phyloP scores from a whole-genome alignment of 2,797 vertebrate genomes.

The Sebastes hopkinsi region DNA sequence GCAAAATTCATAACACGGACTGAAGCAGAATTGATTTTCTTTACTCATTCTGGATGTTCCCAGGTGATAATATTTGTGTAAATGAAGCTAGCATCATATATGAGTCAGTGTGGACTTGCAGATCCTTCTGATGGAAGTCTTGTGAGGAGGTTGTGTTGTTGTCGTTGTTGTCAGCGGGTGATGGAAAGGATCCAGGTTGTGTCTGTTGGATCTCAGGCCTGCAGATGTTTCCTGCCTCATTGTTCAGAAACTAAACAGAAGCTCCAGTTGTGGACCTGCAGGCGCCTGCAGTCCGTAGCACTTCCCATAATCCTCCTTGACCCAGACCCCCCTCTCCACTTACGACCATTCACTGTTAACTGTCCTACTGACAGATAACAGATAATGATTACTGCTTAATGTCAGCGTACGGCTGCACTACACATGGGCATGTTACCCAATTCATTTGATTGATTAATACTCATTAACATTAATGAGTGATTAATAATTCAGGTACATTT shows the following conservation, averaged over 20 bases:
- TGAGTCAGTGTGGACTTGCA: background rate
- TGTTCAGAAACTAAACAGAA: slow-evolving; percentile 77
- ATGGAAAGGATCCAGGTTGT: slow-evolving; percentile 50
- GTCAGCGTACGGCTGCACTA: background rate
- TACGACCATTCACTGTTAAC: background rate
- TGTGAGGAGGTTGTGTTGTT: slow-evolving; percentile 2
- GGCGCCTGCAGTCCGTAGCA: slow-evolving; percentile 40
- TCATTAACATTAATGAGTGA: background rate
- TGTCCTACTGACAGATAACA: background rate
- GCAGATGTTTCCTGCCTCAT: slow-evolving; percentile 84
- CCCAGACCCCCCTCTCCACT: background rate
- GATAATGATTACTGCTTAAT: background rate
- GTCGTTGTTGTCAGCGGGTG: slow-evolving; percentile 37
- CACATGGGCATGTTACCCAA: too few relatives aligned
- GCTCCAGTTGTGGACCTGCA: slow-evolving; percentile 52
- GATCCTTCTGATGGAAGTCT: background rate
- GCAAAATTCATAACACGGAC: background rate
- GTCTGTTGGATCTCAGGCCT: slow-evolving; percentile 46
- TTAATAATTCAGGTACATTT: background rate
- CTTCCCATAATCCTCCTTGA: slow-evolving; percentile 33
- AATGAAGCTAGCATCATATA: background rate
- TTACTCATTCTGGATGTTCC: background rate
- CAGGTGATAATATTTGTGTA: background rate
- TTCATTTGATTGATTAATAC: background rate
- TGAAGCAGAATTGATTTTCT: background rate